phyloP scores from a whole-genome alignment of 2,888 invertebrate genomes.

The Lymantria monacha region DNA sequence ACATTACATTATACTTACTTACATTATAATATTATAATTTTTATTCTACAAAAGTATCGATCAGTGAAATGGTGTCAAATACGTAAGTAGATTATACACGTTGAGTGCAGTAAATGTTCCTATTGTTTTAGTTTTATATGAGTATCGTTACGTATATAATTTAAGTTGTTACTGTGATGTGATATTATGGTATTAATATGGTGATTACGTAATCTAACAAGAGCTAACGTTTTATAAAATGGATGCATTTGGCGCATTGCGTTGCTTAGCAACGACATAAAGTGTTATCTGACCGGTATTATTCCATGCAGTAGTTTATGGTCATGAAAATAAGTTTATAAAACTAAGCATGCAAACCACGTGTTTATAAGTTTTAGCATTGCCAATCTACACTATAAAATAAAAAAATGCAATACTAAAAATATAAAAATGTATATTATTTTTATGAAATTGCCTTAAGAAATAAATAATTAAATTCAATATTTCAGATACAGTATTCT shows the following conservation, averaged over 20 bases:
- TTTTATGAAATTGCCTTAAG: no score
- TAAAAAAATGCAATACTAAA: no score
- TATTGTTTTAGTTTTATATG: neutral
- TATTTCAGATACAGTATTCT: no score
- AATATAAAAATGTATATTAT: no score
- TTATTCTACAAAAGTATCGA: constrained; percentile 48
- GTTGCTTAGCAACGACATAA: constrained; percentile 66
- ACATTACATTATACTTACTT: no score
- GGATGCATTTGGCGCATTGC: constrained; percentile 66
- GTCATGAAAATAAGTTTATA: neutral
- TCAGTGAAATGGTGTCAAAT: constrained; percentile 41
- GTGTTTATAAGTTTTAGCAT: no score
- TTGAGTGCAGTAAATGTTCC: neutral
- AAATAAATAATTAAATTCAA: no score
- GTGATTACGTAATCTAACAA: constrained; percentile 35
- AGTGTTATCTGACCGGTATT: constrained; percentile 11
- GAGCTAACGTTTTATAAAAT: constrained; percentile 38
- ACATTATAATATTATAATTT: constrained; percentile 13
- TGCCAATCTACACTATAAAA: no score
- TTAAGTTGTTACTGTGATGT: neutral
- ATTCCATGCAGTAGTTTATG: constrained; percentile 11
- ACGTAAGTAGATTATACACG: constrained; percentile 12
- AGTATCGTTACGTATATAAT: neutral
- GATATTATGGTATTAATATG: neutral
- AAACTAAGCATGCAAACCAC: no score